These are phyloP conservation scores for Psophia crepitans DNA, from an alignment of 2,113 vertebrate species.

Conservation along the genomic window DNA sequence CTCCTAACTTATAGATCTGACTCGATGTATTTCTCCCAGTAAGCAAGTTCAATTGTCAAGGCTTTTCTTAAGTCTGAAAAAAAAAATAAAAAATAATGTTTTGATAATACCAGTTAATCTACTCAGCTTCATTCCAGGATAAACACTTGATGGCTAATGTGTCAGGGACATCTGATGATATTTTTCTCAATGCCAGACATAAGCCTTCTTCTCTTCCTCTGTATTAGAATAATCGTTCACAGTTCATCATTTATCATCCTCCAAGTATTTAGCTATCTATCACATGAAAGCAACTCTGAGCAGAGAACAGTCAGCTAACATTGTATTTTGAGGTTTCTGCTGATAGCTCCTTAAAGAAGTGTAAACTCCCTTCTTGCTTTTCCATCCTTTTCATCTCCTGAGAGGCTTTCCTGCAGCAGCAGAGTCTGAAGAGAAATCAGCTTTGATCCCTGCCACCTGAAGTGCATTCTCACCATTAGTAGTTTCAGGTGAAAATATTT, in stretches of 20 bases:
- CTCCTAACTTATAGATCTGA: background rate
- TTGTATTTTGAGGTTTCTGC: background rate
- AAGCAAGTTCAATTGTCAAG: background rate
- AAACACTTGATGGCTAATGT: background rate
- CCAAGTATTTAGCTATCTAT: background rate
- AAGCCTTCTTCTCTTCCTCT: background rate
- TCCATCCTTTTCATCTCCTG: background rate
- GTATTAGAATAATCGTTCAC: conserved; percentile 7
- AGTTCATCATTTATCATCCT: background rate
- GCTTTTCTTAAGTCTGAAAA: background rate
- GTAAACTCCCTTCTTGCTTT: background rate
- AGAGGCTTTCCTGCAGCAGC: background rate
- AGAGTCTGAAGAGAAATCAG: background rate
- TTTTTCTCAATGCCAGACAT: background rate
- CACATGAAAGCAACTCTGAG: background rate
- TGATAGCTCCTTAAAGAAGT: background rate
- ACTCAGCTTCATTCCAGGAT: background rate
- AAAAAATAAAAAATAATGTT: background rate
- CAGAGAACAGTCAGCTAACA: background rate
- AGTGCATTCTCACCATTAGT: background rate
- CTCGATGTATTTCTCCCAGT: background rate
- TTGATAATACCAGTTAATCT: background rate
- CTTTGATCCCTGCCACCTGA: conserved; percentile 34
- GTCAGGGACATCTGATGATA: background rate
- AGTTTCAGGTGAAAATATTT: background rate